Conservation (phyloP, 2,888 invertebrate species). For the Azorinus chamasolen region DNA sequence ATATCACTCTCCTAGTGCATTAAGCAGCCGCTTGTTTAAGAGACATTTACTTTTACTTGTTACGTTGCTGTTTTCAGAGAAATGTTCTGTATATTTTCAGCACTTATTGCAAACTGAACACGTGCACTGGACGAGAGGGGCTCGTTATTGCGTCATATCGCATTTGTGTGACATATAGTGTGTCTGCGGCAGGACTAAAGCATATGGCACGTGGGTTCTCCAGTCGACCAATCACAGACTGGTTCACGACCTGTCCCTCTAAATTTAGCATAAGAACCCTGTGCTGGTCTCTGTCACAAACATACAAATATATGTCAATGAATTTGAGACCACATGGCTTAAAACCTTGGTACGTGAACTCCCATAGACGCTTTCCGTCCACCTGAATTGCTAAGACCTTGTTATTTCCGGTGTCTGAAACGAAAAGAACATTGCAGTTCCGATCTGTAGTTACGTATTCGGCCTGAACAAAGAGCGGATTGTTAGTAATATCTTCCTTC, state of each 20-base stretch:
- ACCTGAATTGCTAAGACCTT: constrained; percentile 53
- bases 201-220: constrained; percentile 57
- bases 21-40: no score
- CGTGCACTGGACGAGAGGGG: constrained; percentile 48
- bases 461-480: constrained; percentile 49
- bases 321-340: constrained; percentile 53
- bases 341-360: constrained; percentile 54
- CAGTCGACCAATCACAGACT: constrained; percentile 52
- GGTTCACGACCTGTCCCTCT: constrained; percentile 53
- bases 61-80: no score
- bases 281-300: constrained; percentile 59
- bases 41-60: no score
- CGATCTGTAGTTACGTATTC: constrained; percentile 53
- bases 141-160: constrained; percentile 54
- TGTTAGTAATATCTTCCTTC: constrained; percentile 44
- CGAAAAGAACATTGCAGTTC: constrained; percentile 32
- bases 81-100: no score
- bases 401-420: constrained; percentile 51
- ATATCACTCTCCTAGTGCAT: no score
- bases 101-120: constrained; percentile 41
- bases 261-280: constrained; percentile 47
- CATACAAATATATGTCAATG: constrained; percentile 42
- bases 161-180: constrained; percentile 55
- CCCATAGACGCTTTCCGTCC: constrained; percentile 56
- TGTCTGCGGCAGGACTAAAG: constrained; percentile 28